These are phyloP conservation scores for Coptotermes formosanus DNA, from an alignment of 1,140 invertebrate genomes.

Conservation along the genomic window DNA sequence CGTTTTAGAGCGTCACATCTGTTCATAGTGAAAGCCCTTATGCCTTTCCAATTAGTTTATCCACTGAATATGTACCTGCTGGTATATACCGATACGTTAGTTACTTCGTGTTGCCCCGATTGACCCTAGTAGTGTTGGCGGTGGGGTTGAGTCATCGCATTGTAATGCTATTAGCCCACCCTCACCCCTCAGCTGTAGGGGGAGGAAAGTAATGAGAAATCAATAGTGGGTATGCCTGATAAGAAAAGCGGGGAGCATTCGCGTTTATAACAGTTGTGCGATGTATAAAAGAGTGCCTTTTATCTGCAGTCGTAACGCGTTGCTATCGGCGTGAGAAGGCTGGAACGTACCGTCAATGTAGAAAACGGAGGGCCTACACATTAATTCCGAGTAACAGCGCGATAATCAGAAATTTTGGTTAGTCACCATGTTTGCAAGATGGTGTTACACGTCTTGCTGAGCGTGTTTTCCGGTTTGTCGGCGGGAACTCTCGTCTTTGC, in stretches of 20 bases:
- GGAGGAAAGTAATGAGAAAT: neutral
- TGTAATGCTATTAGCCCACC: neutral
- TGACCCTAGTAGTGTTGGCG: neutral
- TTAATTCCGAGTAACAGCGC: neutral
- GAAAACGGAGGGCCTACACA: neutral
- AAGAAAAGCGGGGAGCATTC: neutral
- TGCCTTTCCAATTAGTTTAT: too few relatives aligned
- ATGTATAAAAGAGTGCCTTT: neutral
- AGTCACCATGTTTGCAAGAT: too few relatives aligned
- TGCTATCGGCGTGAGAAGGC: neutral
- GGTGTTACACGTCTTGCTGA: neutral
- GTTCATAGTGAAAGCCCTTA: too few relatives aligned
- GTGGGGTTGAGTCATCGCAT: neutral
- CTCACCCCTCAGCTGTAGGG: neutral
- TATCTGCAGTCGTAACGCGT: neutral
- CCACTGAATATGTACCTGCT: too few relatives aligned
- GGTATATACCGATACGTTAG: too few relatives aligned
- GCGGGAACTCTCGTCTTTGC: neutral
- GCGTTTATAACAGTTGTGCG: neutral
- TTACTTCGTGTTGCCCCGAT: too few relatives aligned
- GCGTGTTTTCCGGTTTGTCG: neutral
- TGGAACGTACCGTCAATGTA: neutral
- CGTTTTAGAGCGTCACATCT: too few relatives aligned
- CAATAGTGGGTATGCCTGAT: neutral
- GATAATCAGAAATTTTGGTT: neutral